Evolutionary conservation across 2,113 vertebrate species (phyloP).

Genomic region (Pachypanchax playfairii): DNA sequence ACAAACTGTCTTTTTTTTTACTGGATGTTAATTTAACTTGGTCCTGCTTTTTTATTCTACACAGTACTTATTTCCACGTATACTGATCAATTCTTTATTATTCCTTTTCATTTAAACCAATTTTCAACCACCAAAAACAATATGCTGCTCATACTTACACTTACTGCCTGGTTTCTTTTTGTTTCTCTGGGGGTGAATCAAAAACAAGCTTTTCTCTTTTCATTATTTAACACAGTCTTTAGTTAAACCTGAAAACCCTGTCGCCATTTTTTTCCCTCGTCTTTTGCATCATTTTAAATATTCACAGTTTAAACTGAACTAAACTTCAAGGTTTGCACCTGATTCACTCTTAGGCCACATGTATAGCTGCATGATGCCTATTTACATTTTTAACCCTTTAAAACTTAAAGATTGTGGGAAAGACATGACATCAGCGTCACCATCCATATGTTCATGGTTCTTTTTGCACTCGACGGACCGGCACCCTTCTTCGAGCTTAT

Average conservation of each 20-base stretch:
- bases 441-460: neutral
- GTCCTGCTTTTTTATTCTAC: constrained; percentile 10
- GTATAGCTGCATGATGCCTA: neutral
- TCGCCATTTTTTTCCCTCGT: constrained; percentile 11
- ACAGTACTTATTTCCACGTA: constrained; percentile 1
- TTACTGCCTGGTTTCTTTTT: constrained; percentile 1
- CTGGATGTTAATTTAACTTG: constrained; percentile 34
- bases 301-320: too few relatives aligned
- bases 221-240: neutral
- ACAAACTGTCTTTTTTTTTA: constrained; percentile 43
- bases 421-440: constrained; percentile 1
- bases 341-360: neutral
- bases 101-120: constrained; percentile 12
- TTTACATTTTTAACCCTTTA: neutral
- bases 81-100: constrained; percentile 22
- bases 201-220: constrained; percentile 3
- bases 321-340: neutral
- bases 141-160: neutral
- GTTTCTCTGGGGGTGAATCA: constrained; percentile 5
- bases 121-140: neutral
- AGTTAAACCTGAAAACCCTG: constrained; percentile 16
- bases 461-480: neutral
- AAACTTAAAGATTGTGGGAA: constrained; percentile 7
- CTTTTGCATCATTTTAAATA: constrained; percentile 4
- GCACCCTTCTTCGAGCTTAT: constrained; percentile 17